Base-by-base conservation (phyloP, 2,113 vertebrate genomes). In the Lanius ludovicianus region DNA sequence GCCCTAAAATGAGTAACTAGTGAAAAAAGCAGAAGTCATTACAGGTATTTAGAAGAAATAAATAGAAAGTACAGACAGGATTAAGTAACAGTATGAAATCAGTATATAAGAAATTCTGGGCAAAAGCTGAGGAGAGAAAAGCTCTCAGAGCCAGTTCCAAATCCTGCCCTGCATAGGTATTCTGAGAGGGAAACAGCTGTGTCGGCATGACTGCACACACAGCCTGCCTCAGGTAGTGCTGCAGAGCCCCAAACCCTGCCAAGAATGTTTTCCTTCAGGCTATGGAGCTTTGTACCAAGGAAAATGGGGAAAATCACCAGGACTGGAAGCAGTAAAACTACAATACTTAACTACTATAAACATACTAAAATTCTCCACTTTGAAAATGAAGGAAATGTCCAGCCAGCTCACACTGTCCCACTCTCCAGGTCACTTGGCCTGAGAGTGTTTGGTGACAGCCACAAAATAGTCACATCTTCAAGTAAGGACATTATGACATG, bases 171-270 rank as follows among this genome's bases (percentile, higher is more conserved):
- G 90, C 50, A 17, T 1, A 77, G 78, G 78, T 85, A 52, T 23
- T 70, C 7, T 0, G 2, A 52, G 87, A 6, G 59, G 57, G 46
- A 56, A 82, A 39, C 9, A 68, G 92, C 65, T n/a, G 59, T 46
- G 89, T 12, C 0, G 6, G 89, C 67, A 28, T 2, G 53, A 25
- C 53, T 60, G 88, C 83, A 42, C 52, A 25, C 28, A 23, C 39
- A 49, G 69, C 52, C 84, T 21, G 53, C 19, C 80, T 59, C 89
- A 42, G 90, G 96, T 52, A 50, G 62, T 16, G 56, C 90, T 68
- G 90, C 95, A 91, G 74, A 91, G 84, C 79, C 37, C 87, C 14
- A 3, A 39, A 4, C 17, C 41, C 92, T 88, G 92, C 94, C 95
- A 91, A 20, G 63, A 90, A 69, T 9, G 0, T 0, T 1, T 8